Base-by-base conservation (phyloP, 2,888 invertebrate species). In the Acrobasis repandana region DNA sequence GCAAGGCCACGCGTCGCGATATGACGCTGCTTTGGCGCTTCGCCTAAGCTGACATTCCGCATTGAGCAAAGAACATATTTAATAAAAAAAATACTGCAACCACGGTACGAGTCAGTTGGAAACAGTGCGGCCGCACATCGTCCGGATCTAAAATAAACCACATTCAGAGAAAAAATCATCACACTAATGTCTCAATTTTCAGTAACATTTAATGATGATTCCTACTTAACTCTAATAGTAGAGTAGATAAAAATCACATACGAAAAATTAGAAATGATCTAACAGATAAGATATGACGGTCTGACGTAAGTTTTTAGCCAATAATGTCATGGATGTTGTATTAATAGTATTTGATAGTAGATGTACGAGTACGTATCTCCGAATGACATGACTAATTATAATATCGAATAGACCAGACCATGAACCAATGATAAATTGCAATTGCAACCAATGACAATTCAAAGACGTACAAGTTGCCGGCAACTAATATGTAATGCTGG, bases 281-380 rank as follows among this genome's bases (percentile, higher is more conserved):
- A 59, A 64, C 46, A 60, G 34, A 63, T 61, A 64, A 61, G 64
- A 65, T 63, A 70, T 66, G 68, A 69, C 68, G 68, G 67, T 64
- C 63, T 75, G 76, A 74, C 72, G 73, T 67, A 67, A 72, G 66
- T 67, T 60, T 68, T 69, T 62, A 59, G 64, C 67, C 67, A 67
- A 71, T 59, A 67, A 65, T 64, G 64, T 60, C 62, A 61, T 57
- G 60, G 61, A 58, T 52, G 57, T 61, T 61, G 60, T 60, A 64
- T 58, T 60, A 63, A 63, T 36, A 54, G 36, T 36, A 54, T 16
- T 16, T 54, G 28, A 28, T 50, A 28, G 28, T 8, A 28, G 28
- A 28, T 50, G n/a, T 2, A 36, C 15, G 15, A 34, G 34, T 11
- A 54, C 20, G 14, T 38, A 11, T 54, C 54, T 38, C 54, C 18